A percentile compares a stretch with the other conserved stretches of the same genome.
Conservation (phyloP, 2,113 vertebrate species). For the Salvator merianae region DNA sequence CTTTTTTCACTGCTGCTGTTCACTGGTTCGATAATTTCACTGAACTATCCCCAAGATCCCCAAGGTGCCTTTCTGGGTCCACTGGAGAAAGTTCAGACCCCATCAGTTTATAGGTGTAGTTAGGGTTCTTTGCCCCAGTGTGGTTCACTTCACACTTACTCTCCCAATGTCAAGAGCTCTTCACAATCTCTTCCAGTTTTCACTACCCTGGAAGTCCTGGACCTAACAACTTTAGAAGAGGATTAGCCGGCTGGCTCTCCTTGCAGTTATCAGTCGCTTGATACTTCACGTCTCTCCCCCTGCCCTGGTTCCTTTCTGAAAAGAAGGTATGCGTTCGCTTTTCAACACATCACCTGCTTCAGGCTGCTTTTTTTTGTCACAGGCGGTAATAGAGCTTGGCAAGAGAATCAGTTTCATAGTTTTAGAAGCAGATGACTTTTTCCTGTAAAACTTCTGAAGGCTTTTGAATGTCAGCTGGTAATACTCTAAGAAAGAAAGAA, state of each 20-base stretch:
- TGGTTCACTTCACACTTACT: too few relatives aligned
- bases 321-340: background rate
- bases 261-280: background rate
- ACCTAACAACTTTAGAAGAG: background rate
- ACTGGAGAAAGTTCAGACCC: too few relatives aligned
- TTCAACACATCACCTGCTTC: background rate
- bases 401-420: background rate
- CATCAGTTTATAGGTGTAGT: too few relatives aligned
- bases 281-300: background rate
- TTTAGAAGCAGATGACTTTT: slow-evolving; percentile 3
- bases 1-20: too few relatives aligned
- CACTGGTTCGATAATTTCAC: too few relatives aligned
- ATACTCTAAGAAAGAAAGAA: background rate
- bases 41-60: too few relatives aligned
- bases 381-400: background rate
- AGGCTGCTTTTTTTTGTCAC: background rate
- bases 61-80: too few relatives aligned
- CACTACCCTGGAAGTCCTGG: too few relatives aligned
- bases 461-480: slow-evolving; percentile 14
- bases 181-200: too few relatives aligned
- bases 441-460: slow-evolving; percentile 11
- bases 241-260: background rate
- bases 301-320: background rate
- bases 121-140: too few relatives aligned
- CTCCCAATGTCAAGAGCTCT: too few relatives aligned